Conservation (phyloP, 1,140 invertebrate genomes). For the Drosophila gunungcola region DNA sequence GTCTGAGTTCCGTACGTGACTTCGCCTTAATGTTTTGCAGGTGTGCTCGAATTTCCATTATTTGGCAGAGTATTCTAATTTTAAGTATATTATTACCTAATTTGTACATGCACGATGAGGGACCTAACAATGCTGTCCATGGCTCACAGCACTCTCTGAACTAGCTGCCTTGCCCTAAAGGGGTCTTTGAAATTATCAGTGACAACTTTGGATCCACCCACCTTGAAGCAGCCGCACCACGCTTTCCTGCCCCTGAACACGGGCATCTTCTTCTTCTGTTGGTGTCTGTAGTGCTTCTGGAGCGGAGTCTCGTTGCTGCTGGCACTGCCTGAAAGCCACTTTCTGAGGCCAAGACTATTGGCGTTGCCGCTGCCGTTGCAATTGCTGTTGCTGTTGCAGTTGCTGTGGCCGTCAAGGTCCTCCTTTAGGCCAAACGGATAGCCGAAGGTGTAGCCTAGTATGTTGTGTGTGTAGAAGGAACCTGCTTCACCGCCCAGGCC, state of each 20-base stretch:
- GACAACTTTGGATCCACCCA: conserved; percentile 66
- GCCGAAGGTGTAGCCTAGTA: conserved; percentile 83
- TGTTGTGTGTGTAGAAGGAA: conserved; percentile 81
- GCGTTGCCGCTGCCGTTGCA: conserved; percentile 13
- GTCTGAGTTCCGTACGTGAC: conserved; percentile 56
- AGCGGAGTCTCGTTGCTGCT: conserved; percentile 71
- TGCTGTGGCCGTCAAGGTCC: conserved; percentile 40
- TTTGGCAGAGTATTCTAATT: no score
- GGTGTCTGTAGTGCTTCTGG: conserved; percentile 81
- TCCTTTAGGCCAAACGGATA: conserved; percentile 71
- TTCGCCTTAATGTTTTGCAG: neutral
- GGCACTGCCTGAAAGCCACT: conserved; percentile 39
- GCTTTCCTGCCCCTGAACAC: conserved; percentile 86
- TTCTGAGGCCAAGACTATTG: conserved; percentile 26
- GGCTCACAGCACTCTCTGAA: no score
- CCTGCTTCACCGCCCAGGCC: conserved; percentile 53
- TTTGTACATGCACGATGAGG: no score
- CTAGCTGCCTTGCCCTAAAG: no score
- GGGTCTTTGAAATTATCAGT: no score
- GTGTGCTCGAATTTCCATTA: no score
- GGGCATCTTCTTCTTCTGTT: conserved; percentile 86
- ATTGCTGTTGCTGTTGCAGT: conserved; percentile 11
- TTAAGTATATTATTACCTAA: no score
- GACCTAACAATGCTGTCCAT: no score
- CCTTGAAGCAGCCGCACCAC: conserved; percentile 88